Evolutionary conservation across 2,797 vertebrate species (phyloP), one percentile per base, ranked within the genome.

Genomic region (Poeciliopsis infans): DNA sequence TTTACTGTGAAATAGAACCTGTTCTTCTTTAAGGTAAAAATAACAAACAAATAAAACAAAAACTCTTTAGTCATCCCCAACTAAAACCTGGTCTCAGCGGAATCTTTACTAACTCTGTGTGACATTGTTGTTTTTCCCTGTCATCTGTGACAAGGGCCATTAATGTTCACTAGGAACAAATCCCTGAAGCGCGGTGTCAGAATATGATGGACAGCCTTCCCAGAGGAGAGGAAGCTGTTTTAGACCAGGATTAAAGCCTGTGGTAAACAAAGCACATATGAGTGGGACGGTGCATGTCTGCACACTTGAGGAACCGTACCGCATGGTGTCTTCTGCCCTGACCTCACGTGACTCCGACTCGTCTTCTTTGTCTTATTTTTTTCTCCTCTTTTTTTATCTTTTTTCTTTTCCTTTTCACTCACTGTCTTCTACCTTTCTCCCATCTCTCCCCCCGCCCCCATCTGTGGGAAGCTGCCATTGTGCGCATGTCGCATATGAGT

Each of bases 401-500:
- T 75, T 75, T 12, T 45, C 53, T 51, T 80, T 64, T 33, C 81
- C 53, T 49, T 78, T 76, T 84, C 82, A 77, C 79, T 78, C 79
- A 59, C 81, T 81, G 73, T 79, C 74, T 77, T 81, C 81, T 78
- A 46, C 76, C 75, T 46, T 87, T 90, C 87, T 89, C 83, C 84
- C 74, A 85, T 91, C 88, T 88, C 91, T 90, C 92, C 93, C 86
- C 91, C 92, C n/a, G 90, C 90, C 93, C 87, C 92, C 92, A 92
- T 93, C 91, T 91, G 93, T 95, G 92, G 93, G 92, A 91, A 91
- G 91, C 90, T 83, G 89, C 86, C 75, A 76, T 88, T 94, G 89
- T 94, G 91, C 94, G 93, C 94, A 95, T 94, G 93, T 93, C 89
- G 83, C 75, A 57, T 82, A 92, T 93, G 93, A 94, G 92, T 94